Conservation (phyloP, 2,113 vertebrate species). For the Mungos mungo region DNA sequence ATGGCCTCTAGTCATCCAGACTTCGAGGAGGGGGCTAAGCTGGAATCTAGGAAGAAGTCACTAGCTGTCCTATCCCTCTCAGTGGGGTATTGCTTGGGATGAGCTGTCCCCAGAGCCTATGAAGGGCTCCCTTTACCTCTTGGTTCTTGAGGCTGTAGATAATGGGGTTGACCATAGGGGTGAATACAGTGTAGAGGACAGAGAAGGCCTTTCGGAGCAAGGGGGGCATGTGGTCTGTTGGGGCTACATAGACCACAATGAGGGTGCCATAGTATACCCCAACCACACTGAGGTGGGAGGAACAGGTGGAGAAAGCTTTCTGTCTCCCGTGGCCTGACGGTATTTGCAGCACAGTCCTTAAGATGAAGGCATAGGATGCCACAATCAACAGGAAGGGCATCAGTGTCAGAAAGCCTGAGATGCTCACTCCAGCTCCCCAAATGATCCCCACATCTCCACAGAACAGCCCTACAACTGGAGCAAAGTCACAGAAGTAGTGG, state of each 20-base stretch:
- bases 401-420: conserved; percentile 49
- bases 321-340: background rate
- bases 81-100: background rate
- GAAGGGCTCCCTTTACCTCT: conserved; percentile 52
- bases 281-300: conserved; percentile 49
- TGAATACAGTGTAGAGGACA: conserved; percentile 57
- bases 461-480: conserved; percentile 49
- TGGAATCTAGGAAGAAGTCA: background rate
- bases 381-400: conserved; percentile 48
- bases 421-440: conserved; percentile 26
- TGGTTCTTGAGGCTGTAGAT: conserved; percentile 66
- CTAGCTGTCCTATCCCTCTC: background rate
- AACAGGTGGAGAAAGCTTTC: conserved; percentile 69
- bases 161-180: conserved; percentile 56
- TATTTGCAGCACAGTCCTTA: conserved; percentile 36
- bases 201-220: conserved; percentile 55
- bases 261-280: conserved; percentile 52
- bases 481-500: conserved; percentile 62
- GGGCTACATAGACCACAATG: conserved; percentile 47
- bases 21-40: background rate
- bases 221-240: background rate
- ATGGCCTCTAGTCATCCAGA: background rate
- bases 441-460: background rate
- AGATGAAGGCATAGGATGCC: conserved; percentile 43
- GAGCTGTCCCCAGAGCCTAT: background rate